These are phyloP conservation scores for Heliconius himera DNA, from an alignment of 1,140 invertebrate genomes.

Conservation along the genomic window DNA sequence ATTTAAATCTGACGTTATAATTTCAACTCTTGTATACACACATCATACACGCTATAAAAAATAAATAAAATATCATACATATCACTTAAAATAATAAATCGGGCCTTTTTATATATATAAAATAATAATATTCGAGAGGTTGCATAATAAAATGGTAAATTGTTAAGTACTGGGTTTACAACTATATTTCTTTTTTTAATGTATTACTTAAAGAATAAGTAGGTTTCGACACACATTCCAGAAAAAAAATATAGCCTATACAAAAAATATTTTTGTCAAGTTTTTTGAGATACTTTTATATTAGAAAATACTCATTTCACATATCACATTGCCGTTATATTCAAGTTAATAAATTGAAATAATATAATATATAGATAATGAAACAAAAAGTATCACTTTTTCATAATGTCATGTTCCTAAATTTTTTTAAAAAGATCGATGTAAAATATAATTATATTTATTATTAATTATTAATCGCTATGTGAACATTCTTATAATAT, in stretches of 20 bases:
- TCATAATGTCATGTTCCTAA: not conserved
- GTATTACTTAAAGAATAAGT: no score
- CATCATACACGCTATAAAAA: not conserved
- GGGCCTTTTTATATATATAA: no score
- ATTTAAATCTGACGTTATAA: not conserved
- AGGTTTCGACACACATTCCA: not conserved
- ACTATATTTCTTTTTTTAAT: no score
- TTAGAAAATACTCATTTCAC: constrained; percentile 3
- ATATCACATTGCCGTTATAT: constrained; percentile 28
- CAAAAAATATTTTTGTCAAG: not conserved
- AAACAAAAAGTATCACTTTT: not conserved
- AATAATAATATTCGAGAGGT: no score
- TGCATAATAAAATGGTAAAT: no score
- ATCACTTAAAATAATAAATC: no score
- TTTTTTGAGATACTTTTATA: not conserved
- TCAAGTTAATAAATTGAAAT: not conserved
- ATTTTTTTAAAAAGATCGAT: not conserved
- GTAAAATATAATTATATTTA: not conserved
- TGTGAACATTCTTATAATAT: constrained; percentile 9
- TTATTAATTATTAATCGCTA: not conserved
- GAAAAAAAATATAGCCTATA: not conserved
- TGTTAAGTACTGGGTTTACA: no score
- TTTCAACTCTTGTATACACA: not conserved
- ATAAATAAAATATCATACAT: no score
- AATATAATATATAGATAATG: not conserved